Conservation (phyloP, 2,113 vertebrate species). For the Cinclus cinclus region DNA sequence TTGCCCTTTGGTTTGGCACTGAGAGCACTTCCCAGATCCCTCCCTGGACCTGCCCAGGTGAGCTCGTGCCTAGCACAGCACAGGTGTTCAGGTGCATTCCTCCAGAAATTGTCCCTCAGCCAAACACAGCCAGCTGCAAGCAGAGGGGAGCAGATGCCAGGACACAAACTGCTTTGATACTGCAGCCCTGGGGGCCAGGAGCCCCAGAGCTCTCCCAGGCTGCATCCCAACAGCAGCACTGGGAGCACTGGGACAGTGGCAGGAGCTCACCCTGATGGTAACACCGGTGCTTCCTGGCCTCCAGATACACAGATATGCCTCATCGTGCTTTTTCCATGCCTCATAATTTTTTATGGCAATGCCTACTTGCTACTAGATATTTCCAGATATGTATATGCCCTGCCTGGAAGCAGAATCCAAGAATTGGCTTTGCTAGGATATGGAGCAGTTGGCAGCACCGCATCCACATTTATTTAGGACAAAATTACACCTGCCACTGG, state of each 20-base stretch:
- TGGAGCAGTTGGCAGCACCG: background rate
- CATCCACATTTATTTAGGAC: background rate
- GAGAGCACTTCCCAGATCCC: background rate
- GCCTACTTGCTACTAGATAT: background rate
- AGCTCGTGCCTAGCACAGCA: accelerated
- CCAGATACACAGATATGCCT: background rate
- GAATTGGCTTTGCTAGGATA: background rate
- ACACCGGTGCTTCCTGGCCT: background rate
- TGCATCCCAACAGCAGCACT: background rate
- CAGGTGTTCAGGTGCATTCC: accelerated
- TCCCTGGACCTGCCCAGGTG: background rate
- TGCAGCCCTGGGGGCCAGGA: background rate
- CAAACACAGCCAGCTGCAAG: accelerated
- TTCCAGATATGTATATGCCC: background rate
- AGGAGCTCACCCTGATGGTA: background rate
- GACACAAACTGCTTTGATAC: accelerated
- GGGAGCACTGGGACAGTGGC: accelerated
- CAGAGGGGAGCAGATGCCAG: background rate
- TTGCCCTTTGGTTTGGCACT: accelerated
- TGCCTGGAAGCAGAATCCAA: background rate
- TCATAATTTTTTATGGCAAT: background rate
- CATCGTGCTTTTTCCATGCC: background rate
- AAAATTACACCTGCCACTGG: background rate
- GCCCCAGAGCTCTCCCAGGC: background rate
- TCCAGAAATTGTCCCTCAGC: background rate